A percentile compares a stretch with the other conserved stretches of the same genome.
Evolutionary conservation across 2,888 invertebrate species (phyloP).

Genomic region (Dugesia japonica): DNA sequence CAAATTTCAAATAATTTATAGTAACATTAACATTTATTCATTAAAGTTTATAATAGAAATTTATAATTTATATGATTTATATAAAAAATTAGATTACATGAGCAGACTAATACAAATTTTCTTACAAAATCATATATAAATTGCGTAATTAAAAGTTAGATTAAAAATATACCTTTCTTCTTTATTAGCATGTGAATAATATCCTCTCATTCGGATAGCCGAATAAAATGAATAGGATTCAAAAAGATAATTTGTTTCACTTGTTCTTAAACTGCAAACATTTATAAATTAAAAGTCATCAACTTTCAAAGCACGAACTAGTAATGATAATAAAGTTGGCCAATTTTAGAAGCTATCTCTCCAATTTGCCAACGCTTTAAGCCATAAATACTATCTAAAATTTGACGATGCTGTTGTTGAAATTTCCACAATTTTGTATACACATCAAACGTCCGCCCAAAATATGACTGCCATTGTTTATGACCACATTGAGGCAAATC

Average conservation of each 20-base stretch:
- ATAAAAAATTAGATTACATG: no score
- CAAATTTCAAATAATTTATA: no score
- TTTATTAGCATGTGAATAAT: conserved; percentile 77
- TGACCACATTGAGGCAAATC: conserved; percentile 89
- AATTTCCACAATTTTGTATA: conserved; percentile 94
- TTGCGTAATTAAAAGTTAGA: not conserved
- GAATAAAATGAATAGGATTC: conserved; percentile 91
- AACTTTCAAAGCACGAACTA: conserved; percentile 54
- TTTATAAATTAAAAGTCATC: conserved; percentile 6
- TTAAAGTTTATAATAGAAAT: no score
- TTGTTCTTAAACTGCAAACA: conserved; percentile 66
- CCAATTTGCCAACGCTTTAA: conserved; percentile 94
- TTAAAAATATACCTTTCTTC: conserved; percentile 59
- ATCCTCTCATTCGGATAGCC: conserved; percentile 76
- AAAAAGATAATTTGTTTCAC: conserved; percentile 82
- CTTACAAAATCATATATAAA: no score
- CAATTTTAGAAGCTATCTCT: conserved; percentile 92
- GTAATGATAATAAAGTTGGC: conserved; percentile 91
- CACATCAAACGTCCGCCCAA: conserved; percentile 85
- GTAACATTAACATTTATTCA: no score
- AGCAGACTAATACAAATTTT: no score
- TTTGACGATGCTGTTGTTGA: conserved; percentile 79
- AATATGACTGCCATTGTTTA: conserved; percentile 91
- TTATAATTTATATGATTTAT: no score
- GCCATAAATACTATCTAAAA: conserved; percentile 77